Evolutionary conservation across 2,113 vertebrate genomes (phyloP).

Genomic region (Heloderma charlesbogerti): DNA sequence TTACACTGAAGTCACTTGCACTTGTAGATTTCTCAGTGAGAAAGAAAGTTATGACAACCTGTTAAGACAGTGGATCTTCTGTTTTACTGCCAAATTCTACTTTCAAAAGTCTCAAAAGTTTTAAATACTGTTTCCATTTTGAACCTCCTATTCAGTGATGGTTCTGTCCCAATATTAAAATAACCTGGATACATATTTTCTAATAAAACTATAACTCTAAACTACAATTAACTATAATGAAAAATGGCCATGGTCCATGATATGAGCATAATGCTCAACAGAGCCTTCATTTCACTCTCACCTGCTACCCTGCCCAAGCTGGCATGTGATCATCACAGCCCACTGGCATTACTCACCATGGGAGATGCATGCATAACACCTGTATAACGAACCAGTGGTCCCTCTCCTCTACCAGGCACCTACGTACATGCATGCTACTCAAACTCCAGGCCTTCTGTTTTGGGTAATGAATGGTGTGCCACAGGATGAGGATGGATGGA

Average conservation of each 20-base stretch:
- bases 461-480: not conserved
- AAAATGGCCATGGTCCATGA: not conserved
- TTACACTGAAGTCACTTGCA: not conserved
- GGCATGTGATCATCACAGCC: not conserved
- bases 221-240: too few relatives aligned
- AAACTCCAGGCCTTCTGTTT: not conserved
- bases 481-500: not conserved
- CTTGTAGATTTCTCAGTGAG: slow-evolving; percentile 6
- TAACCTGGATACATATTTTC: not conserved
- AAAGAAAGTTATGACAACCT: not conserved
- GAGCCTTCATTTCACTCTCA: not conserved
- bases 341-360: not conserved
- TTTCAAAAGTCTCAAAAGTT: not conserved
- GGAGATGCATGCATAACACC: not conserved
- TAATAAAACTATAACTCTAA: not conserved
- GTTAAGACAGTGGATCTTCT: not conserved
- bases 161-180: not conserved
- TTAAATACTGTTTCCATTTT: not conserved
- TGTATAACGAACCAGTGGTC: not conserved
- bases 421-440: too few relatives aligned
- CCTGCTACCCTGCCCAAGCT: not conserved
- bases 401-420: too few relatives aligned
- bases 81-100: slow-evolving; percentile 2
- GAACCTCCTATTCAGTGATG: too few relatives aligned
- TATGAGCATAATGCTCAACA: not conserved